Evolutionary conservation across 2,888 invertebrate species (phyloP).

Genomic region (Hydropsyche betteni): DNA sequence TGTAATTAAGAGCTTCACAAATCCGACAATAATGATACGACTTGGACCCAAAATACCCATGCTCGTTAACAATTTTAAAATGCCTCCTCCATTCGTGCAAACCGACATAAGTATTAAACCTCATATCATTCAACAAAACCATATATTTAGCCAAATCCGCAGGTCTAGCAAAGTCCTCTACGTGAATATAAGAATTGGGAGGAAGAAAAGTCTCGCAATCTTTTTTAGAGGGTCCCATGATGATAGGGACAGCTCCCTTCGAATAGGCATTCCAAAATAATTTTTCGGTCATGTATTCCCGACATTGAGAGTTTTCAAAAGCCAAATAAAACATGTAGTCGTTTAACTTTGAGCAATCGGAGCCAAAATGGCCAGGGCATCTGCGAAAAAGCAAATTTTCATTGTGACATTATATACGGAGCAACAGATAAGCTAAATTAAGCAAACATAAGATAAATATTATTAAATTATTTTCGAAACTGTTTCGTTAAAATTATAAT

Average conservation of each 20-base stretch:
- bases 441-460: too few species aligned
- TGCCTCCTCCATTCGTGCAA: conserved; percentile 70
- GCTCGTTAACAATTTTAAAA: conserved; percentile 70
- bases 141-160: conserved; percentile 66
- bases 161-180: conserved; percentile 65
- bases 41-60: conserved; percentile 72
- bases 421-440: too few species aligned
- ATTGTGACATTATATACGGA: too few species aligned
- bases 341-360: conserved; percentile 67
- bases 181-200: conserved; percentile 70
- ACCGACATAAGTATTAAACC: conserved; percentile 56
- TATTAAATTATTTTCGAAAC: neutral
- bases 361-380: conserved; percentile 71
- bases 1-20: conserved; percentile 68
- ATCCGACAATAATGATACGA: conserved; percentile 69
- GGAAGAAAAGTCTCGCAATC: conserved; percentile 67
- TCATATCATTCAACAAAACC: conserved; percentile 59
- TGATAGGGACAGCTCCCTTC: conserved; percentile 71
- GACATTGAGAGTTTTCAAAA: conserved; percentile 76
- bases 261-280: conserved; percentile 71
- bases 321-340: conserved; percentile 75
- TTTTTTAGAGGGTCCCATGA: conserved; percentile 67
- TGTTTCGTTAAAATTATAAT: neutral
- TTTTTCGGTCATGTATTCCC: conserved; percentile 77
- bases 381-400: conserved; percentile 57